Evolutionary conservation across 2,113 vertebrate genomes (phyloP).

Genomic region (Aplodontia rufa): DNA sequence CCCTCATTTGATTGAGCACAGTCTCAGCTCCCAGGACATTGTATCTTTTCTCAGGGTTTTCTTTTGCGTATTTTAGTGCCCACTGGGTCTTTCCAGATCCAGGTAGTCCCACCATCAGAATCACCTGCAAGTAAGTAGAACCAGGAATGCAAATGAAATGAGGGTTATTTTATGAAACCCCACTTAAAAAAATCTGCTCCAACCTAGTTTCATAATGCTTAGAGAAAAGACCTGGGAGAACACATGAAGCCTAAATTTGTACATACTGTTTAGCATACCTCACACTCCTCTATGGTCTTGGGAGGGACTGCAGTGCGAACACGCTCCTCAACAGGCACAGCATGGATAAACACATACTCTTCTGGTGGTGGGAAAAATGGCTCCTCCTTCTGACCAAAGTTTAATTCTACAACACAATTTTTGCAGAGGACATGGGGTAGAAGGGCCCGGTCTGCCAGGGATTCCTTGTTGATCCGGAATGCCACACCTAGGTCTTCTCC

Average conservation of each 20-base stretch:
- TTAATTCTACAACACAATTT: conserved; percentile 87
- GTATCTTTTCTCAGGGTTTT: conserved; percentile 89
- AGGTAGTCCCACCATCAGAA: conserved; percentile 93
- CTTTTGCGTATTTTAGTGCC: conserved; percentile 85
- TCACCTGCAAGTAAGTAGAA: conserved; percentile 81
- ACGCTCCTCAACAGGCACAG: conserved; percentile 81
- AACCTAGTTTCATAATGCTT: not conserved
- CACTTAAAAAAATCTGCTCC: not conserved
- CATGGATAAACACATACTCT: conserved; percentile 84
- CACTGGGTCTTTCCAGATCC: conserved; percentile 93
- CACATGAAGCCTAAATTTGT: not conserved
- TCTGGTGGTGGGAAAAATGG: conserved; percentile 86
- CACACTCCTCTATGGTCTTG: conserved; percentile 84
- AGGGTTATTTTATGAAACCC: not conserved
- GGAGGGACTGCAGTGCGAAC: conserved; percentile 79
- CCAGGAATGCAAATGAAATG: not conserved
- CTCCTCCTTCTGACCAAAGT: conserved; percentile 86
- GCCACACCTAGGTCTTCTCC: conserved; percentile 88
- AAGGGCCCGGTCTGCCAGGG: conserved; percentile 83
- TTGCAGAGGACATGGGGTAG: conserved; percentile 92
- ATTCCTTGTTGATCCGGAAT: conserved; percentile 83
- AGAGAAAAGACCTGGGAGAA: not conserved
- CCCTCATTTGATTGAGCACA: conserved; percentile 89
- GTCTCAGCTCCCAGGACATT: conserved; percentile 88
- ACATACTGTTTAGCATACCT: conserved; percentile 80